Evolutionary conservation across 2,797 vertebrate species (phyloP).

Genomic region (Limnodromus scolopaceus): DNA sequence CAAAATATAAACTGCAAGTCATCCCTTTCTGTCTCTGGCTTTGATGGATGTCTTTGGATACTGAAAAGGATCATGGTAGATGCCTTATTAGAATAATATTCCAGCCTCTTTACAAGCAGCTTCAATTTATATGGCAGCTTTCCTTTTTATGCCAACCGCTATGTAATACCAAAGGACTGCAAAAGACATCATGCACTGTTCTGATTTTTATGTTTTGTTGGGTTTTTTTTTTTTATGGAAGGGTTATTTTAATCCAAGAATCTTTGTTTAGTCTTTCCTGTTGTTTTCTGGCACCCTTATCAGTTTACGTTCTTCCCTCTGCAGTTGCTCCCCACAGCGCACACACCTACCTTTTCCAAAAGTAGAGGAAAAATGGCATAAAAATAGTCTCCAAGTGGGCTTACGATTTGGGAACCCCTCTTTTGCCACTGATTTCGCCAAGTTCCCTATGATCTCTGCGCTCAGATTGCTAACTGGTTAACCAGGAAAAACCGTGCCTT

Average conservation of each 20-base stretch:
- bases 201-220: not conserved
- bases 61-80: not conserved
- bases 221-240: not conserved
- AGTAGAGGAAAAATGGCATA: not conserved
- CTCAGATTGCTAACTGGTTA: not conserved
- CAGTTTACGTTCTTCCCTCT: not conserved
- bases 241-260: not conserved
- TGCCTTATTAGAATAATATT: slow-evolving; percentile 33
- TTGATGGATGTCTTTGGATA: slow-evolving; percentile 11
- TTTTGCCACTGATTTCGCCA: not conserved
- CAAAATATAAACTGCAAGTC: not conserved
- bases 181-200: not conserved
- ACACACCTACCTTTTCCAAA: not conserved
- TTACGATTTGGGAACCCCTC: not conserved
- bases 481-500: not conserved
- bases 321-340: not conserved
- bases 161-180: not conserved
- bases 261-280: not conserved
- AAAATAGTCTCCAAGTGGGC: not conserved
- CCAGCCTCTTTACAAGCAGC: not conserved
- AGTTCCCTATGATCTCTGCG: rapidly evolving
- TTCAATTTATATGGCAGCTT: slow-evolving; percentile 18
- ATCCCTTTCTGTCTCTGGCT: not conserved
- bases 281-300: not conserved
- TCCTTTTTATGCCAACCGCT: not conserved